These are phyloP conservation scores for Mythimna pallens DNA, from an alignment of 2,888 invertebrate species.

Conservation along the genomic window DNA sequence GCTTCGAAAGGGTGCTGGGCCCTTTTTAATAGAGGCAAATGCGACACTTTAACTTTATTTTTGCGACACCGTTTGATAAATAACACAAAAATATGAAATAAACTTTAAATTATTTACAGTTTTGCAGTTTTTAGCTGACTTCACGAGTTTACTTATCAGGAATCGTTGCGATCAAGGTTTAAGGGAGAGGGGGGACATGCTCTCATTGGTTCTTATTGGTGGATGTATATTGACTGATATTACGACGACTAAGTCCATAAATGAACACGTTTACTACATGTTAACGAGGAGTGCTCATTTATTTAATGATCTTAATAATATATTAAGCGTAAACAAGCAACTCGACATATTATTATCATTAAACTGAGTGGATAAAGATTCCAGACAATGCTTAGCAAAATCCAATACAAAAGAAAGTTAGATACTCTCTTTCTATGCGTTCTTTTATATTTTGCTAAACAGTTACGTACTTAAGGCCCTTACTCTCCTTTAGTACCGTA, in stretches of 20 bases:
- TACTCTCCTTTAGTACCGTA: no score
- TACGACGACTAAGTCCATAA: neutral
- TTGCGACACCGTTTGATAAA: no score
- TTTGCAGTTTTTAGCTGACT: no score
- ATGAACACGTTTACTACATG: neutral
- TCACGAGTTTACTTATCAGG: neutral
- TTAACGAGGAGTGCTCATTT: neutral
- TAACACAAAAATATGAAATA: no score
- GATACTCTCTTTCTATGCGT: neutral
- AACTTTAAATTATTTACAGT: no score
- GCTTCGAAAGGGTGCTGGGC: neutral
- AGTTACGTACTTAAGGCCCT: neutral
- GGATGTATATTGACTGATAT: no score
- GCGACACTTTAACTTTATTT: no score
- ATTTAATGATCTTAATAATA: conserved; percentile 11
- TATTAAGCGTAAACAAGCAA: neutral
- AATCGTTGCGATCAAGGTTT: neutral
- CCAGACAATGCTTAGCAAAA: neutral
- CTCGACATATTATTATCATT: neutral
- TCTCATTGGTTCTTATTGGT: neutral
- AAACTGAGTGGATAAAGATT: neutral
- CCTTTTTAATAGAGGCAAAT: no score
- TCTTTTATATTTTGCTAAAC: neutral
- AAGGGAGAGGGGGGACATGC: neutral
- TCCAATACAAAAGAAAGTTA: no score